Evolutionary conservation across 2,888 invertebrate species (phyloP), one percentile per base, ranked within the genome.

Genomic region (Notocelia uddmanniana): DNA sequence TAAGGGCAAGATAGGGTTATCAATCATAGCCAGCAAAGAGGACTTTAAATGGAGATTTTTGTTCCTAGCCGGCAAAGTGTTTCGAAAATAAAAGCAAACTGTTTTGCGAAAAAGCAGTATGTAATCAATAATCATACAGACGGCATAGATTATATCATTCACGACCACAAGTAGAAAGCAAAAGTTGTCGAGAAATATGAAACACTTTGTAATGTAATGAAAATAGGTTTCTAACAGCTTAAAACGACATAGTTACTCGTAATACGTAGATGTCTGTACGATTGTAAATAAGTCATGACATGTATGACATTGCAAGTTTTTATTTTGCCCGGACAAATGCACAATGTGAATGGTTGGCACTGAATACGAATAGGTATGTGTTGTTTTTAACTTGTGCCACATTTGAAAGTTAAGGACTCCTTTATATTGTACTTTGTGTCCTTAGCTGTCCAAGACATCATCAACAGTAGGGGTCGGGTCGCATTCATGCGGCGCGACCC

Each of bases 1-100:
- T n/a, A 81, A 81, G 82, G 81, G 80, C 78, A 79, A 78, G 78
- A 52, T 70, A 72, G 76, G 85, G 86, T 86, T 86, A 88, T 87
- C 87, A 70, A 88, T 87, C 87, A 70, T 73, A 73, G 67, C 64
- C 74, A 77, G 74, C 76, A 74, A 73, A 73, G 69, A 73, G 34
- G 34, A 58, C 34, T 15, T 19, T 19, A 37, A 58, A 8, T 6
- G 18, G 37, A 34, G 18, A n/a, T 11, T 34, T 57, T 31, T 57
- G 23, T 57, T 23, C 5, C 18, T 31, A 31, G 13, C 31, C 18
- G 11, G 57, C 11, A 18, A n/a, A 57, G 34, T 57, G 11, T 34
- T 45, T 8, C 45, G 45, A 45, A 45, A 45, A 45, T 45, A 5
- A 6, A 45, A 6, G 45, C 6, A n/a, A 45, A 15, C n/a, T 45